Evolutionary conservation across 2,888 invertebrate genomes (phyloP).

Genomic region (Phortica okadai): DNA sequence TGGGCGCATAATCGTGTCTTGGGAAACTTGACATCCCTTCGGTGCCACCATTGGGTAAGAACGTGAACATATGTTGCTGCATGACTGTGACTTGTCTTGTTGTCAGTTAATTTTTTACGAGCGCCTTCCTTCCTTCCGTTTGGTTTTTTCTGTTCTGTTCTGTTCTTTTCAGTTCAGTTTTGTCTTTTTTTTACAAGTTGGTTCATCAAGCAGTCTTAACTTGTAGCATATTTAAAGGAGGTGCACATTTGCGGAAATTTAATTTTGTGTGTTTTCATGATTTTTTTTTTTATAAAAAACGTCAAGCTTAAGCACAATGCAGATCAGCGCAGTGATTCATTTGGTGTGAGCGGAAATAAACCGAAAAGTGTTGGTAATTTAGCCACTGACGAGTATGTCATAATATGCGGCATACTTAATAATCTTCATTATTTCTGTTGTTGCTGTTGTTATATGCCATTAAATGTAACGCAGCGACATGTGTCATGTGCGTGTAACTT

Average conservation of each 20-base stretch:
- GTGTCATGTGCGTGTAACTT: not conserved
- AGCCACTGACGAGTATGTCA: constrained; percentile 18
- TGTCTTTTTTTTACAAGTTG: not conserved
- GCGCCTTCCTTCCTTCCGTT: constrained; percentile 57
- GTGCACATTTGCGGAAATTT: constrained; percentile 34
- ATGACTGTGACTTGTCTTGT: constrained; percentile 44
- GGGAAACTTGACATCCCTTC: not conserved
- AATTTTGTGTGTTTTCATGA: constrained; percentile 69
- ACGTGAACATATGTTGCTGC: constrained; percentile 14
- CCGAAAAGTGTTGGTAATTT: not conserved
- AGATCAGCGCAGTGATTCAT: not conserved
- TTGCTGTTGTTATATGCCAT: constrained; percentile 41
- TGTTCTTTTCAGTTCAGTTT: not conserved
- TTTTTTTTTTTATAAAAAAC: constrained; percentile 5
- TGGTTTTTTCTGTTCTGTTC: not conserved
- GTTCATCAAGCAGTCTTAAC: not conserved
- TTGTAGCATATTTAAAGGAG: not conserved
- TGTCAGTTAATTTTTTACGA: constrained; percentile 59
- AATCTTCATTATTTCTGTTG: constrained; percentile 69
- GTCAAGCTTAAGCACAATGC: too few species aligned
- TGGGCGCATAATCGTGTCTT: not conserved
- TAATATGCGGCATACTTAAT: constrained; percentile 57
- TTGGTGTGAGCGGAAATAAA: not conserved
- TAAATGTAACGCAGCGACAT: not conserved
- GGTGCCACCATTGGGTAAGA: not conserved